These are phyloP conservation scores for Hassar affinis DNA, from an alignment of 2,113 vertebrate genomes.

Conservation along the genomic window DNA sequence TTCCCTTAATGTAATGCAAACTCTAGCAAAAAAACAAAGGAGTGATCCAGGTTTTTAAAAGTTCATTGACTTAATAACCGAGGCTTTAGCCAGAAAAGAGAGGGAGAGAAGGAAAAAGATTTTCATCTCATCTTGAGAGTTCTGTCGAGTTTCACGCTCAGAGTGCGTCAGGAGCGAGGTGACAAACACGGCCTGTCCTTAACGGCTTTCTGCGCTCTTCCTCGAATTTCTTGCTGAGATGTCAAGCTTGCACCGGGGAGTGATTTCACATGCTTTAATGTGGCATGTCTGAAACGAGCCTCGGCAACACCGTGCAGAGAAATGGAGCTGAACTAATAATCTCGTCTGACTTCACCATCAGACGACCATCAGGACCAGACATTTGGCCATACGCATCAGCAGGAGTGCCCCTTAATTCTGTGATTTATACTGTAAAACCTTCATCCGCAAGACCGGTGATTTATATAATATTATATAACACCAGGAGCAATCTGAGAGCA, in stretches of 20 bases:
- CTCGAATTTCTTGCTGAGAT: constrained; percentile 25
- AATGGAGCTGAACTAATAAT: constrained; percentile 12
- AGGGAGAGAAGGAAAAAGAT: background rate
- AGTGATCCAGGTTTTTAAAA: background rate
- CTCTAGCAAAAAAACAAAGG: background rate
- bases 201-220: constrained; percentile 16
- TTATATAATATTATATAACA: background rate
- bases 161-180: constrained; percentile 19
- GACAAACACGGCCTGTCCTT: constrained; percentile 39
- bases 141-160: constrained; percentile 25
- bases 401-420: constrained; percentile 11
- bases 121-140: constrained; percentile 29
- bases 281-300: constrained; percentile 9
- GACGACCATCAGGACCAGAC: constrained; percentile 3
- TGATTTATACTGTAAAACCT: background rate
- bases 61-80: background rate
- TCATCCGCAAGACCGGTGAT: background rate
- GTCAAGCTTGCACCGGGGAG: constrained; percentile 19
- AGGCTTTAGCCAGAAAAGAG: background rate
- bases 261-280: constrained; percentile 44
- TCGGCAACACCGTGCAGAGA: background rate
- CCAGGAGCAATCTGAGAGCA: background rate
- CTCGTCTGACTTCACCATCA: background rate
- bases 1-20: too few relatives aligned
- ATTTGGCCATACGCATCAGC: background rate